Base-by-base conservation (phyloP, 2,888 invertebrate species). In the Thecocarcelia acutangulata region DNA sequence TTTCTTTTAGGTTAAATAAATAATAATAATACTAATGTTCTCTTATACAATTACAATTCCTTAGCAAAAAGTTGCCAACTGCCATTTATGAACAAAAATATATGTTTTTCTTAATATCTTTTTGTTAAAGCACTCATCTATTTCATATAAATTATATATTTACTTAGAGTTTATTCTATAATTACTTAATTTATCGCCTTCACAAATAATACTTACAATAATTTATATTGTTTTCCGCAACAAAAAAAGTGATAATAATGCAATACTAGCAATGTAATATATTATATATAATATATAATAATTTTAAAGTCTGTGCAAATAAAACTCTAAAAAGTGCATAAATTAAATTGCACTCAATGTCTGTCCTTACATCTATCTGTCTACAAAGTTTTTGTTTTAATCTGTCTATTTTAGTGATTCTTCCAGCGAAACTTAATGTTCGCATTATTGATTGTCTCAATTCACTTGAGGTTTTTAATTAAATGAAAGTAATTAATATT, bases 401-500 rank as follows among this genome's bases (percentile, higher is more conserved):
- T 66, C 21, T 50, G 40, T 28, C n/a, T 42, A 50, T 40, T 3
- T 59, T n/a, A 24, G 13, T 24, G 56, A 6, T 40, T 46, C n/a
- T n/a, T 19, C 9, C 52, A 8, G 58, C 13, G 21, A 33, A 54
- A 63, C 44, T 73, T 72, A 24, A 42, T 13, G 42, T 42, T 17
- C 12, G 37, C 42, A 52, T 33, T 9, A 33, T 58, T 70, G 42
- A 44, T 54, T 63, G 33, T 56, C 58, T 64, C 48, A 52, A 76
- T 21, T 17, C 75, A 76, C 68, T 68, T 59, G 68, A 68, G 37
- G 50, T 44, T 76, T 59, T 64, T 17, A 46, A 68, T 42, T 15
- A 69, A 68, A 46, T 50, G 48, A 75, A 69, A 59, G 54, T 59
- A 74, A 63, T 74, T 69, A 74, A 80, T 80, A 74, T 50, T 54